Evolutionary conservation across 2,888 invertebrate genomes (phyloP).

Genomic region (Lasioglossum malachurum): DNA sequence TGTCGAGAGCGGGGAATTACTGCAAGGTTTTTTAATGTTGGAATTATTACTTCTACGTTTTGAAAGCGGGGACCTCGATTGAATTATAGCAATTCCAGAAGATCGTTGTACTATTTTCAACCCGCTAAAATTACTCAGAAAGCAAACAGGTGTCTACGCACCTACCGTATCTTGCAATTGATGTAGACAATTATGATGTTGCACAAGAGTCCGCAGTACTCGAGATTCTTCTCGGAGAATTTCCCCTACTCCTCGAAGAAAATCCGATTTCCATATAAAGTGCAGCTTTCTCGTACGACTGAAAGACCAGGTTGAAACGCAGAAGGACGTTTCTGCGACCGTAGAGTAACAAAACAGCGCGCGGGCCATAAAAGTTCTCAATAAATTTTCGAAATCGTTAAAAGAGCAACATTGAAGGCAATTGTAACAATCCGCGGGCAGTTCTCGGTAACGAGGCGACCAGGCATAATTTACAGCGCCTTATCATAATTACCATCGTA

Average conservation of each 20-base stretch:
- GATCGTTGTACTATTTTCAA: not conserved
- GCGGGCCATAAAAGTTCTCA: not conserved
- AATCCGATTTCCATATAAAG: slow-evolving; percentile 1
- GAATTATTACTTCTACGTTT: not conserved
- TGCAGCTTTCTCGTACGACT: not conserved
- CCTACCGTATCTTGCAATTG: not conserved
- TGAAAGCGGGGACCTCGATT: not conserved
- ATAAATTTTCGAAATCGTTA: slow-evolving; percentile 16
- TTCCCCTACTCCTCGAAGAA: not conserved
- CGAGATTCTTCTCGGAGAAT: not conserved
- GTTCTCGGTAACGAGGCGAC: slow-evolving; percentile 29
- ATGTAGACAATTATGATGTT: not conserved
- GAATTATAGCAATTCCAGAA: not conserved
- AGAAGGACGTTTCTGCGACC: not conserved
- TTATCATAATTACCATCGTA: slow-evolving; percentile 44
- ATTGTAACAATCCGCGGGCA: slow-evolving; percentile 47
- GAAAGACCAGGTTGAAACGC: not conserved
- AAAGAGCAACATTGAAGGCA: slow-evolving; percentile 1
- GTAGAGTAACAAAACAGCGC: not conserved
- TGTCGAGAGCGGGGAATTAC: not conserved
- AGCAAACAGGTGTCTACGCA: not conserved
- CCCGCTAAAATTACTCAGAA: not conserved
- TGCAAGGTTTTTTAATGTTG: not conserved
- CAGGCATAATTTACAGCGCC: slow-evolving; percentile 40
- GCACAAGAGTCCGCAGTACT: not conserved